These are phyloP conservation scores for Drosophila sucinea DNA, from an alignment of 1,140 invertebrate species.

Conservation along the genomic window DNA sequence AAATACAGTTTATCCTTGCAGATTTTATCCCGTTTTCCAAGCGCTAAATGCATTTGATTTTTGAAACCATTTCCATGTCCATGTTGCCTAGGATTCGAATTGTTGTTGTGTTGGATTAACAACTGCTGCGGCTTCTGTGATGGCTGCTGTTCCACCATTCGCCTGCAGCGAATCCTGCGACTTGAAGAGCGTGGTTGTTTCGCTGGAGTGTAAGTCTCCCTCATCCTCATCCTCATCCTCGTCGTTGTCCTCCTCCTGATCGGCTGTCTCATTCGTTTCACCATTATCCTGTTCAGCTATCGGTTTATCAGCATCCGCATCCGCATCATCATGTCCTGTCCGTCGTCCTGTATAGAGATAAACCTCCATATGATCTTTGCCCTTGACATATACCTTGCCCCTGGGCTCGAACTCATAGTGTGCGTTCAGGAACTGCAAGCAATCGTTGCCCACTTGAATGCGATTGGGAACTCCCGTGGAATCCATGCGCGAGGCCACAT, in stretches of 20 bases:
- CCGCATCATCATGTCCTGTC: conserved; percentile 10
- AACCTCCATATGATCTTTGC: conserved; percentile 97
- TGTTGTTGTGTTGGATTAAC: conserved; percentile 4
- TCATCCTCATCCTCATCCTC: conserved; percentile 38
- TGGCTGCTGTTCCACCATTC: conserved; percentile 38
- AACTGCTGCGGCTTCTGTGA: background rate
- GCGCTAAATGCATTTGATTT: conserved; percentile 57
- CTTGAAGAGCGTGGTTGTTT: conserved; percentile 68
- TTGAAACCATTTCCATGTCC: conserved; percentile 63
- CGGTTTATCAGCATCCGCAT: background rate
- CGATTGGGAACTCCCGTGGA: conserved; percentile 93
- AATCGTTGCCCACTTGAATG: conserved; percentile 93
- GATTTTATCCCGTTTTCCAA: background rate
- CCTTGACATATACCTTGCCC: conserved; percentile 96
- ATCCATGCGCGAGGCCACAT: conserved; percentile 98
- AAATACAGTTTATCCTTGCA: conserved; percentile 46
- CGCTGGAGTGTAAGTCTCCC: conserved; percentile 64
- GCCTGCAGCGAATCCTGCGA: conserved; percentile 59
- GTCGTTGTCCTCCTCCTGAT: background rate
- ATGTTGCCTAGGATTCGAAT: conserved; percentile 43
- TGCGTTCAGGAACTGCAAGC: conserved; percentile 87
- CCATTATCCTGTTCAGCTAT: background rate
- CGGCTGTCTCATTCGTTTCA: background rate
- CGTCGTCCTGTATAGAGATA: conserved; percentile 85
- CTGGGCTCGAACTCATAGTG: conserved; percentile 91